Base-by-base conservation (phyloP, 2,888 invertebrate genomes). In the Chrysopilus asiliformis region DNA sequence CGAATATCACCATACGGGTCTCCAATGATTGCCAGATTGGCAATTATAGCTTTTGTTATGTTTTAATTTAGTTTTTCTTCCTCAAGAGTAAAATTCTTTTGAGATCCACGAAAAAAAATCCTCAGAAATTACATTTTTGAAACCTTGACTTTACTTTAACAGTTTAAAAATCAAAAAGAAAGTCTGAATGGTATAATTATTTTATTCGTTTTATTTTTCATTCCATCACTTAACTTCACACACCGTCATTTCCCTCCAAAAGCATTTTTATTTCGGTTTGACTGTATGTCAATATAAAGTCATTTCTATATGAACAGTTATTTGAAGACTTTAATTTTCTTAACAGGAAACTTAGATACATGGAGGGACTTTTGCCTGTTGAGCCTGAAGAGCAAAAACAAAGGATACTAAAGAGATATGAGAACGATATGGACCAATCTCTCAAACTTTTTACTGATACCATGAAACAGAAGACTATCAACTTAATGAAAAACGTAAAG, bases 331-430 rank as follows among this genome's bases (percentile, higher is more conserved):
- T n/a, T n/a, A n/a, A n/a, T n/a, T n/a, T n/a, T n/a, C n/a, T 34
- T 4, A 24, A 25, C 36, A 62, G 63, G 30, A 50, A 48, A 37
- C 57, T 55, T 39, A 52, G 54, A 17, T 58, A 60, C 39, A 45
- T 60, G 47, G 51, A 56, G 28, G 58, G 53, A 0, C 35, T 57
- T 37, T 47, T 53, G 36, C 61, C 63, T 3, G 51, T 56, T 15
- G 56, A 59, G 32, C 60, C 60, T 0, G 60, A 62, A 28, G 47
- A 45, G 3, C 64, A 64, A 39, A 62, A 60, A 42, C 17, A 33
- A 3, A 16, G 29, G 9, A 48, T 56, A 32, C 16, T 58, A n/a
- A 27, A 41, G 6, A 41, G 40, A 15, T 60, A 58, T 43, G 34
- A 50, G 4, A 34, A 40, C 2, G 36, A 48, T 19, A 26, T 53